These are phyloP conservation scores for Patella caerulea DNA, from an alignment of 2,888 invertebrate species.

Conservation along the genomic window DNA sequence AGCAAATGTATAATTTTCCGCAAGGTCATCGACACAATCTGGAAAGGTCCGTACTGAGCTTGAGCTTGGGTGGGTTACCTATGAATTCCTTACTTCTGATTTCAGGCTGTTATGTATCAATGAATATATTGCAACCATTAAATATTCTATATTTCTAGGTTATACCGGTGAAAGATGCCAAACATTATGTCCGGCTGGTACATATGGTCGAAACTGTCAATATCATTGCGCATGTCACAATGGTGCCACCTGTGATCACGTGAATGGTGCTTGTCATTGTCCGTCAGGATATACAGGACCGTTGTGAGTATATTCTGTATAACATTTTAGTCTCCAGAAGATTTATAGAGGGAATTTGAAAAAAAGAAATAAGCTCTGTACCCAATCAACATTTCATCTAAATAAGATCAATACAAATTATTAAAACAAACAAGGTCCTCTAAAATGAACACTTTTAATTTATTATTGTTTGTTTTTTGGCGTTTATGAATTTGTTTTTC, in stretches of 20 bases:
- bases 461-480: not conserved
- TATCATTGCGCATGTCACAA: slow-evolving; percentile 53
- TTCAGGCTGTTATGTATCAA: too few species aligned
- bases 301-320: slow-evolving; percentile 32
- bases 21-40: too few species aligned
- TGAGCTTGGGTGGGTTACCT: too few species aligned
- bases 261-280: slow-evolving; percentile 52
- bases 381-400: too few species aligned
- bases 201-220: slow-evolving; percentile 42
- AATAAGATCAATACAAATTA: not conserved
- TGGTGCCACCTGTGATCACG: slow-evolving; percentile 46
- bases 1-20: too few species aligned
- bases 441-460: not conserved
- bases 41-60: too few species aligned
- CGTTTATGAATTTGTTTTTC: slow-evolving; percentile 11
- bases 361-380: too few species aligned
- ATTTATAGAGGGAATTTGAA: too few species aligned
- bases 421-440: too few species aligned
- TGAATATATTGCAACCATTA: too few species aligned
- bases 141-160: slow-evolving; percentile 8
- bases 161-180: slow-evolving; percentile 34
- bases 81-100: too few species aligned
- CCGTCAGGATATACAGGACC: slow-evolving; percentile 42
- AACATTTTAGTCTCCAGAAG: too few species aligned
- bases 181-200: slow-evolving; percentile 33